Conservation (phyloP, 2,797 vertebrate genomes). For the Fistularia tabacaria region DNA sequence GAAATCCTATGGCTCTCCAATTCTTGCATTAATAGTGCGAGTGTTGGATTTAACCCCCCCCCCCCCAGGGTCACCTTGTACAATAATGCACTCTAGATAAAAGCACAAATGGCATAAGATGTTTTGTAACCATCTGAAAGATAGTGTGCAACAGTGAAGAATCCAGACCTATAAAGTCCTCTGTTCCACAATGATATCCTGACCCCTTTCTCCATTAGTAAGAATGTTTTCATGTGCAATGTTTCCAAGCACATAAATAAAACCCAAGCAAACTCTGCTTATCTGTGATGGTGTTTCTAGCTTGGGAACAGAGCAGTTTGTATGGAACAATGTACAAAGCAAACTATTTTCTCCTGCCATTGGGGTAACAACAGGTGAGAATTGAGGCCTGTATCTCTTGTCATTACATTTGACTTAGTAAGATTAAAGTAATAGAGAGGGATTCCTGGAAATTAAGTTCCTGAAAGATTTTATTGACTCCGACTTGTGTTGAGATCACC, state of each 20-base stretch:
- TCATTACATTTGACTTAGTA: constrained; percentile 11
- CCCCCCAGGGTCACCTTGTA: not conserved
- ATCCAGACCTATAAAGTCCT: no score
- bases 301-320: constrained; percentile 44
- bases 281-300: not conserved
- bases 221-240: not conserved
- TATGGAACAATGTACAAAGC: constrained; percentile 32
- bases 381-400: constrained; percentile 1
- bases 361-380: constrained; percentile 1
- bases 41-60: constrained; percentile 9
- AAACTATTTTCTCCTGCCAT: constrained; percentile 32
- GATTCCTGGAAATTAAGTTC: no score
- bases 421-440: no score
- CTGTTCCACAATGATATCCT: no score
- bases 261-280: constrained; percentile 24
- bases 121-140: not conserved
- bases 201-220: no score
- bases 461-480: no score
- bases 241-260: constrained; percentile 14
- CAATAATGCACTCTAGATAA: constrained; percentile 20
- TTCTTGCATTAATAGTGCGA: not conserved
- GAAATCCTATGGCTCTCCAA: not conserved
- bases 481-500: no score
- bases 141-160: no score
- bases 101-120: constrained; percentile 11